Base-by-base conservation (phyloP, 1,140 invertebrate species). In the Ostrea edulis region DNA sequence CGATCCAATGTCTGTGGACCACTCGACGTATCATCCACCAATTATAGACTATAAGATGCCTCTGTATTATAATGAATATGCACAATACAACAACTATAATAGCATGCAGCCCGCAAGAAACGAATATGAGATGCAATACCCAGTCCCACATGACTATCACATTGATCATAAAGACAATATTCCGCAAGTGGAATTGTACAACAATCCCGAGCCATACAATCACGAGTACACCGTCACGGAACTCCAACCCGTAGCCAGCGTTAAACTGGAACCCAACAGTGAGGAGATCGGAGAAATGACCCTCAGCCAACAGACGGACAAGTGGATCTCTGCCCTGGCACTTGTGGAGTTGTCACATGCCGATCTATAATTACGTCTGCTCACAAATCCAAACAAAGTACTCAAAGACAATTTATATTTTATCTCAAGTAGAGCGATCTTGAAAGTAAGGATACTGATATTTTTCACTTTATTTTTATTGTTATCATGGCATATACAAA, bases 261-360 rank as follows among this genome's bases (percentile, higher is more conserved):
- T 25, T 22, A 51, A 82, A 53, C 3, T 44, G 51, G 65, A 68
- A 29, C 51, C 25, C n/a, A 53, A 71, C 11, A 53, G 20, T 8
- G 54, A 65, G 55, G 52, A 87, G 12, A 55, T 55, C 53, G 54
- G 84, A 17, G 86, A 90, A 88, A 84, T 88, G 55, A 82, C 85
- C n/a, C 77, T 89, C 4, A 89, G 89, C 86, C 83, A 89, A 71
- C 84, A 90, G 55, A 88, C 87, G 11, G 87, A 88, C 68, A 90
- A 90, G 25, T 90, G 87, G 87, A 90, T 90, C 51, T 86, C 89
- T 20, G 87, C 87, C 58, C 53, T 90, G 22, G 87, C 87, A 2
- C 85, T 90, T 8, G 87, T 88, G 65, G 87, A 90, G 54, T 55
- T 88, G 29, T 88, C 87, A 11, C 83, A 87, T 89, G 87, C 86